Evolutionary conservation across 2,888 invertebrate genomes (phyloP).

Genomic region (Ophion obscuratus): DNA sequence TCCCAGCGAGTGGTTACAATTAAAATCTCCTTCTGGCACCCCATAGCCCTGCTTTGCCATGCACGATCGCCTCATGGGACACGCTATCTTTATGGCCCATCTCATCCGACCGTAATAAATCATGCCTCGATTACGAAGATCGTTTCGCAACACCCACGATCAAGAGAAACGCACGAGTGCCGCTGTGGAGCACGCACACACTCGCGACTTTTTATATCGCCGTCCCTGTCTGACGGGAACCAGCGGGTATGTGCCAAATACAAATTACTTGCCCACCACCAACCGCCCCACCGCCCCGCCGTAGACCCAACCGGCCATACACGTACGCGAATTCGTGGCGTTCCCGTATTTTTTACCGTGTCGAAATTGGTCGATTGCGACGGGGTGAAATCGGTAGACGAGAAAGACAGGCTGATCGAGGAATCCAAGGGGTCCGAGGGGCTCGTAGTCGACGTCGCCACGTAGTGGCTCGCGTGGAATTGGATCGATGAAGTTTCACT

Average conservation of each 20-base stretch:
- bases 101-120: slow-evolving; percentile 74
- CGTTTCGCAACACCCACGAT: slow-evolving; percentile 76
- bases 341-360: slow-evolving; percentile 18
- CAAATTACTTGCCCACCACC: slow-evolving; percentile 60
- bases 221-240: slow-evolving; percentile 45
- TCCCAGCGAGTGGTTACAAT: slow-evolving; percentile 53
- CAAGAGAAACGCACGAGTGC: slow-evolving; percentile 38
- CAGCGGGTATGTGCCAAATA: slow-evolving; percentile 66
- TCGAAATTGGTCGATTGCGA: slow-evolving; percentile 16
- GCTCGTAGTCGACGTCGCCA: neutral
- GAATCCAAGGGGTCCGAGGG: slow-evolving; percentile 11
- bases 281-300: slow-evolving; percentile 14
- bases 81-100: slow-evolving; percentile 73
- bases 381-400: slow-evolving; percentile 46
- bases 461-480: slow-evolving; percentile 30
- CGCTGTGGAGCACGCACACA: slow-evolving; percentile 40
- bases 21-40: slow-evolving; percentile 44
- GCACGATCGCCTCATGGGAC: slow-evolving; percentile 58
- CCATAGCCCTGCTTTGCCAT: slow-evolving; percentile 27
- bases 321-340: neutral
- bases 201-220: slow-evolving; percentile 54
- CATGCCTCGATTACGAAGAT: slow-evolving; percentile 76
- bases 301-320: neutral
- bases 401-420: slow-evolving; percentile 38
- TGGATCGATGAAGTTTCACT: slow-evolving; percentile 45